Percentiles rank a stretch among this genome's conserved stretches.
Conservation (phyloP, 2,797 vertebrate genomes). For the Trachops cirrhosus region DNA sequence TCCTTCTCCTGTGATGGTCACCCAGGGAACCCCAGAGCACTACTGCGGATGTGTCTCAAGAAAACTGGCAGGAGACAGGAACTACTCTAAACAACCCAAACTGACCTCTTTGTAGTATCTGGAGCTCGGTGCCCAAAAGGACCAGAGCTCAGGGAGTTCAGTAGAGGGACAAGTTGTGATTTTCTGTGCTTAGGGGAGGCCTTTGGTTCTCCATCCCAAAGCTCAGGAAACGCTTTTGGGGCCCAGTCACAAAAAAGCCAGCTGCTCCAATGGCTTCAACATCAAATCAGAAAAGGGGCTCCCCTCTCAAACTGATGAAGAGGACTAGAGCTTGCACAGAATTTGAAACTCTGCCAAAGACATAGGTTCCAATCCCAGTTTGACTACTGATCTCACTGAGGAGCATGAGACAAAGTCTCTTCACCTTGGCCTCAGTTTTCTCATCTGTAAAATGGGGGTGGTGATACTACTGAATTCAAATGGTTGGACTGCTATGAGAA, state of each 20-base stretch:
- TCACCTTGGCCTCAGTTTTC: background rate
- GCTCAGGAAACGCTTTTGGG: background rate
- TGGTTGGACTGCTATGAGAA: background rate
- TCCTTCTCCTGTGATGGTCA: background rate
- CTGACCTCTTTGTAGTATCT: background rate
- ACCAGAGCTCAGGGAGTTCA: background rate
- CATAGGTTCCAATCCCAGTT: background rate
- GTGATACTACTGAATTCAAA: background rate
- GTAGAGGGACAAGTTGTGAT: background rate
- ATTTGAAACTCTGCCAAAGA: background rate
- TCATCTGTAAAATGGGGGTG: background rate
- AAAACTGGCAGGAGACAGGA: background rate
- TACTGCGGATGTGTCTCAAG: background rate
- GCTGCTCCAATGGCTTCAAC: background rate
- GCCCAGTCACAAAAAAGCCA: background rate
- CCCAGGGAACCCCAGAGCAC: background rate
- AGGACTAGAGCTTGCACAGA: background rate
- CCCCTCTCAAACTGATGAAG: background rate
- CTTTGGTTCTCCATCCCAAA: background rate
- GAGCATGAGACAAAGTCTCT: background rate
- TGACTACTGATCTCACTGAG: background rate
- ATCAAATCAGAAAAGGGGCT: background rate
- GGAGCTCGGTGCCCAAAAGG: background rate
- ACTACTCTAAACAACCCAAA: background rate
- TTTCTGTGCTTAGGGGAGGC: background rate